phyloP scores from a whole-genome alignment of 2,888 invertebrate species.

The Octonoba sinensis region DNA sequence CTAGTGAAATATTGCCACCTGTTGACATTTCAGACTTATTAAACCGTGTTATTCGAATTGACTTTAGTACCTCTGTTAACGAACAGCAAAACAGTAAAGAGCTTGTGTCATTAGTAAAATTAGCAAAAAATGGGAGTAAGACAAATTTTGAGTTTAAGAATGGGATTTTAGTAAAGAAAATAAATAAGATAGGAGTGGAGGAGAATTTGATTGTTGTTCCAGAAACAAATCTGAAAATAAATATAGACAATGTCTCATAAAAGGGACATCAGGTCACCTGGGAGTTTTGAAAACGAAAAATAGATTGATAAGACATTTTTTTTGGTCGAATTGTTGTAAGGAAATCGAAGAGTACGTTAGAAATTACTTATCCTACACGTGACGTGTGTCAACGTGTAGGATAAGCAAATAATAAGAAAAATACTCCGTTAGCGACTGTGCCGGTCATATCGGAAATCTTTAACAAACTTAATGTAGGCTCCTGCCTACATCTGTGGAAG shows the following conservation, averaged over 20 bases:
- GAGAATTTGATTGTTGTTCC: constrained; percentile 3
- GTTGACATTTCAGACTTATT: no score
- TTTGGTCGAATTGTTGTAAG: not conserved
- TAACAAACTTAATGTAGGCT: not conserved
- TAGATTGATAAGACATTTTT: not conserved
- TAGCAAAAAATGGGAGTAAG: no score
- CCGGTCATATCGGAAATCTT: not conserved
- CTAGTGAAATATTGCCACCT: no score
- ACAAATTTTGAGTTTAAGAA: no score
- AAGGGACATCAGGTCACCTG: not conserved
- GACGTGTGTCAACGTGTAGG: not conserved
- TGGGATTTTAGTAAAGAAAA: no score
- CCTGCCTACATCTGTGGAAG: not conserved
- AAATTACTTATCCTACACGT: no score
- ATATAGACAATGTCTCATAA: constrained; percentile 6
- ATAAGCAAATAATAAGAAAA: no score
- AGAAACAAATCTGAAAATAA: not conserved
- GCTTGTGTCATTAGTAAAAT: no score
- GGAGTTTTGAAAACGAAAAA: constrained; percentile 11
- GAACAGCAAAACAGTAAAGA: no score
- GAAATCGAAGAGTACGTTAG: not conserved
- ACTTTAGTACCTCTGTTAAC: no score
- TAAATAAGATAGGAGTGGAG: not conserved
- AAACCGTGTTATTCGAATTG: no score
- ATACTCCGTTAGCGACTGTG: no score